Base-by-base conservation (phyloP, 2,888 invertebrate genomes). In the Calameuta pallipes region DNA sequence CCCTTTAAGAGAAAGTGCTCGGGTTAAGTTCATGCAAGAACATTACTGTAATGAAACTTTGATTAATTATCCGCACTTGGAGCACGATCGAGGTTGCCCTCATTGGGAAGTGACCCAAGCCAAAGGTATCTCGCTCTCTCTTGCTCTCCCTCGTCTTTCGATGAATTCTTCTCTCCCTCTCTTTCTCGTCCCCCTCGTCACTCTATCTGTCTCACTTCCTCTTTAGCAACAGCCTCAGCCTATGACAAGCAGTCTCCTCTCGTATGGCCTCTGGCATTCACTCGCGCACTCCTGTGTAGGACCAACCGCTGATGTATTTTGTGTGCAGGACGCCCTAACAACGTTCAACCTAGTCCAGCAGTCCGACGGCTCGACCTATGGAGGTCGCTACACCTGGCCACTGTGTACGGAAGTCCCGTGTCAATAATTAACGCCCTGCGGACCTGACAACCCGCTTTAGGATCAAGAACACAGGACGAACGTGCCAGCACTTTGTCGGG, bases 21-120 rank as follows among this genome's bases (percentile, higher is more conserved):
- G 78, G 76, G 76, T 77, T 79, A 79, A 79, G 80, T 75, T 80
- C 76, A 80, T 74, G 75, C 70, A 73, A 76, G 81, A 83, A 82
- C 83, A 83, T 84, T 82, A 85, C 81, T 81, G 82, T 82, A 84
- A 86, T 83, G 84, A 85, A 85, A 86, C 87, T 87, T 87, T 86
- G 85, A 87, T 85, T 85, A 88, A 88, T 88, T 87, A 86, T 85
- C 82, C 85, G 79, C 82, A 82, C 82, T 82, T 81, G 78, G 82
- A 80, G 82, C 73, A 76, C 81, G 77, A 30, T 41, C 78, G 31
- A 74, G 34, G 41, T 36, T 76, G 83, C 35, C 83, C 85, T 85
- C 83, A 85, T 86, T 85, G 84, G 81, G 76, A 81, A 85, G 80
- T 83, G 86, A 87, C 82, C 85, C 84, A 79, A 82, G 81, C 78